Evolutionary conservation across 2,113 vertebrate genomes (phyloP), one percentile per base, ranked within the genome.

Genomic region (Leptosomus discolor): DNA sequence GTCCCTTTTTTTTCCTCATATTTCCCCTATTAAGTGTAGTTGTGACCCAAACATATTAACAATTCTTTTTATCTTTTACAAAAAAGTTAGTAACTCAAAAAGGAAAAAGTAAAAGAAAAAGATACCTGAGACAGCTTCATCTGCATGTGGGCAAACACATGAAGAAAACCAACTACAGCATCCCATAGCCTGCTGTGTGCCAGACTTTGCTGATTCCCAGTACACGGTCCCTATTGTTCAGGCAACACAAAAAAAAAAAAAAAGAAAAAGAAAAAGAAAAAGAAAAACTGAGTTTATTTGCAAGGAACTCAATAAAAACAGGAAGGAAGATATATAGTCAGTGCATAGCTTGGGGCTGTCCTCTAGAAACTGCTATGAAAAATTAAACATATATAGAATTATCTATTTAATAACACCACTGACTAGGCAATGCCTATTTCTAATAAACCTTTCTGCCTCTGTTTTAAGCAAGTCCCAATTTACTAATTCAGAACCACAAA

Each of bases 81-180:
- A 50, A 91, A 58, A 70, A 26, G 5, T 30, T 22, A 80, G 12
- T 26, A 57, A 56, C 24, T 36, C 61, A n/a, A 20, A 37, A 81
- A 80, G 27, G 8, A 87, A 77, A 93, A 92, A 57, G 27, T 23
- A 68, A 70, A 80, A 7, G 7, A 57, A 65, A 77, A 77, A 51
- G 22, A 50, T 96, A 99, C 99, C 99, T 99, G 99, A 71, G 99
- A 99, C 45, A 99, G 94, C 95, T 99, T 99, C 99, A 99, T 99
- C 94, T 99, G 99, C 99, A 99, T 99, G 56, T 99, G 99, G 64
- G 99, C 99, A 80, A 99, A 99, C 13, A 99, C 99, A 23, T 99
- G 99, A 30, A 99, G 99, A 80, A 99, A 99, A 13, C 99, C 99
- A 77, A 99, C 99, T 23, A 99, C 99, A 5, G 99, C 99, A n/a